Base-by-base conservation (phyloP, 1,140 invertebrate genomes). In the Drosophila arawakana region DNA sequence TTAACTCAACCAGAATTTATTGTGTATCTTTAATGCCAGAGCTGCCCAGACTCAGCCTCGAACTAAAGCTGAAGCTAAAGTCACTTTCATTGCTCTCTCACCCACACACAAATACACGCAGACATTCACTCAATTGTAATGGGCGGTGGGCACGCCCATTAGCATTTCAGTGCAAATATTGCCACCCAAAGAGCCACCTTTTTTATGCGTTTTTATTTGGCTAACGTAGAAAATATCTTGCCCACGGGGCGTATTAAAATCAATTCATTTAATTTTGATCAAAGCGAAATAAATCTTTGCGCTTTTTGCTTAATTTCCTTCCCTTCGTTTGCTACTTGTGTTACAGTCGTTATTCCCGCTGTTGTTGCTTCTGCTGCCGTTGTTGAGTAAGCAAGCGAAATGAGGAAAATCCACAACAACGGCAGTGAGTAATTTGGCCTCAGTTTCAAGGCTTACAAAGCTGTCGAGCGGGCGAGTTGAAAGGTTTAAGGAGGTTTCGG, bases 261-360 rank as follows among this genome's bases (percentile, higher is more conserved):
- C 84, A 89, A 89, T 89, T 89, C 84, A 89, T 89, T 89, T 89
- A 89, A 89, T 89, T 89, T 89, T 89, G 84, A 89, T 89, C 84
- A 89, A 89, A 89, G 84, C 78, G 84, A 89, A 89, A 89, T 89
- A 89, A 89, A 89, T 89, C 84, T 89, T 89, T 89, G 84, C 84
- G 84, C 84, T 89, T 89, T 89, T 89, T 89, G 84, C 84, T 89
- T 89, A 89, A 89, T 89, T 89, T 89, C 84, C 84, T 89, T 73
- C 72, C 68, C 68, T 75, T 73, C 62, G 25, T 18, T 55, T 37
- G 52, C 52, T 41, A 21, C 52, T 55, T 55, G n/a, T 66, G 61
- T 65, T 37, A 30, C 52, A 55, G 52, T 55, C 50, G 21, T 21
- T 55, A 18, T 54, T 55, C 47, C 6, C 18, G 10, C 18, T 49